Conservation (phyloP, 2,888 invertebrate genomes). For the Maniola hyperantus region DNA sequence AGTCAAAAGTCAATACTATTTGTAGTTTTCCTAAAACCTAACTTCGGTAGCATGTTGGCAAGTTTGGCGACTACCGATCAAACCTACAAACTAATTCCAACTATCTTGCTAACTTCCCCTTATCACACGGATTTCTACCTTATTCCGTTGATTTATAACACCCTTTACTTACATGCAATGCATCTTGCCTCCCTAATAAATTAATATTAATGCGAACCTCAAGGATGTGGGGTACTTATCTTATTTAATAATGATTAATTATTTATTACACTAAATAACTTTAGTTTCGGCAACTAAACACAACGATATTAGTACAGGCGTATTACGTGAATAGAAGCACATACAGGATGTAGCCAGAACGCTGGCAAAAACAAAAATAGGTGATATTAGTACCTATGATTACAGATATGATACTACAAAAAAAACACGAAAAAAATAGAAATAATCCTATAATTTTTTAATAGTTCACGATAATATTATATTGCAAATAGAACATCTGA, state of each 20-base stretch:
- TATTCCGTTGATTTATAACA: conserved; percentile 34
- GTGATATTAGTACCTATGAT: too few species aligned
- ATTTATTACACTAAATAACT: conserved; percentile 14
- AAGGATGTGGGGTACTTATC: conserved; percentile 11
- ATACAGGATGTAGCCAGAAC: too few species aligned
- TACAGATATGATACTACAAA: too few species aligned
- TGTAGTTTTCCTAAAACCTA: conserved; percentile 37
- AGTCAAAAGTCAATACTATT: conserved; percentile 32
- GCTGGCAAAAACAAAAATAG: too few species aligned
- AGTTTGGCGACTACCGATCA: conserved; percentile 53
- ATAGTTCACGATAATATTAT: too few species aligned
- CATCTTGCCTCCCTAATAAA: conserved; percentile 24
- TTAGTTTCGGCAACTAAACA: background rate
- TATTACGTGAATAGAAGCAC: background rate
- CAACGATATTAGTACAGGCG: background rate
- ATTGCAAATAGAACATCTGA: too few species aligned
- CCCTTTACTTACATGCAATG: conserved; percentile 28
- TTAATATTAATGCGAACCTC: conserved; percentile 33
- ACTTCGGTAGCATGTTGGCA: conserved; percentile 49
- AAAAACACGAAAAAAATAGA: too few species aligned
- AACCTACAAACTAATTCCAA: conserved; percentile 51
- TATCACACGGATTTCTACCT: conserved; percentile 38
- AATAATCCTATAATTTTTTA: too few species aligned
- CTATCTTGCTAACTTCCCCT: conserved; percentile 41
- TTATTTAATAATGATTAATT: conserved; percentile 21